Conservation (phyloP, 2,113 vertebrate species). For the Colius striatus region DNA sequence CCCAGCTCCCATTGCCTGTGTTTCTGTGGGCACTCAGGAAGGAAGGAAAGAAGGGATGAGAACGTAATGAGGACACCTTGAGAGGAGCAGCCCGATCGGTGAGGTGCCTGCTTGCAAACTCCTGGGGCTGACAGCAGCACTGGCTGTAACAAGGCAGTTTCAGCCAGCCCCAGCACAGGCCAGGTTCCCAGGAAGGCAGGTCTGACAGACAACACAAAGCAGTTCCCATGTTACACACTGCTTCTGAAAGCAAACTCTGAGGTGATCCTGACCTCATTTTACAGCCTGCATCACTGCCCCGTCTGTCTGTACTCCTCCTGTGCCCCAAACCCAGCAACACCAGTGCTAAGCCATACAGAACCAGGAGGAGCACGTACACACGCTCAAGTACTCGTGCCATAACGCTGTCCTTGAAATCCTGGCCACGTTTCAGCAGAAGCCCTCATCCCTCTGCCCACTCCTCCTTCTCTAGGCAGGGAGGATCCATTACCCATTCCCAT, state of each 20-base stretch:
- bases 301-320: accelerated
- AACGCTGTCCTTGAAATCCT: background rate
- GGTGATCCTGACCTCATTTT: background rate
- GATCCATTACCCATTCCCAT: background rate
- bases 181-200: accelerated
- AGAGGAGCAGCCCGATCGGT: accelerated
- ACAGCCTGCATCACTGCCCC: background rate
- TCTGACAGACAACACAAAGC: background rate
- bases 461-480: background rate
- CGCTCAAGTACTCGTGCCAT: background rate
- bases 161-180: accelerated
- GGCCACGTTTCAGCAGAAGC: background rate
- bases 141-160: accelerated
- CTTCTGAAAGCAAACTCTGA: background rate
- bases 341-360: accelerated
- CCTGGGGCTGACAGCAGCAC: background rate
- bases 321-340: background rate
- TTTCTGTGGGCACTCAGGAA: background rate
- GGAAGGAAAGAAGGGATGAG: background rate
- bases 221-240: background rate
- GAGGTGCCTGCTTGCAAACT: too few relatives aligned
- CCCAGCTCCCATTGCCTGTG: background rate
- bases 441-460: background rate
- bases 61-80: background rate
- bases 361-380: background rate